A percentile compares a stretch with the other conserved stretches of the same genome.
Conservation (phyloP, 2,888 invertebrate genomes). For the Bhutanitis thaidina region DNA sequence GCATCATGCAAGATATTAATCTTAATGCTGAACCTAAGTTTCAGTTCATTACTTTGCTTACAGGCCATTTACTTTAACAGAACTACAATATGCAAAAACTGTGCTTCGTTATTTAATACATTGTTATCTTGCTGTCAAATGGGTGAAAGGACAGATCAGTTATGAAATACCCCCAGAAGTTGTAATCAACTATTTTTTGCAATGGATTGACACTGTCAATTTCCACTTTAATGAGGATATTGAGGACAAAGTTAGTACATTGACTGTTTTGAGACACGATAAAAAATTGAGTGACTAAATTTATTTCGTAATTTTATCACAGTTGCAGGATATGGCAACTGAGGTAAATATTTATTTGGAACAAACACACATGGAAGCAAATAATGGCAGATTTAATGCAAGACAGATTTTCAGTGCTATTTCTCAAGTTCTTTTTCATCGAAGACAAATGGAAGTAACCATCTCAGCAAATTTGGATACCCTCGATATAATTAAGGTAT, state of each 20-base stretch:
- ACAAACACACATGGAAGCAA: slow-evolving; percentile 2
- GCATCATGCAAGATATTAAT: too few relatives aligned
- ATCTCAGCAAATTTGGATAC: slow-evolving; percentile 39
- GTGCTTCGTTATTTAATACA: slow-evolving; percentile 48
- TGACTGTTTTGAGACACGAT: background rate
- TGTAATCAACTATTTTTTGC: slow-evolving; percentile 52
- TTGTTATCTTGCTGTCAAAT: slow-evolving; percentile 45
- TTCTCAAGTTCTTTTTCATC: slow-evolving; percentile 42
- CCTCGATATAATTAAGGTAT: slow-evolving; percentile 47
- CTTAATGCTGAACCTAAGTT: background rate
- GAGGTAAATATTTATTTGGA: slow-evolving; percentile 31
- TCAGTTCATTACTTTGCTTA: slow-evolving; percentile 32
- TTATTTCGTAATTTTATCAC: background rate
- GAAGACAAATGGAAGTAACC: slow-evolving; percentile 34
- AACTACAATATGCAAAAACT: slow-evolving; percentile 50
- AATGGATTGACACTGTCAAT: slow-evolving; percentile 51
- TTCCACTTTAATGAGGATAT: slow-evolving; percentile 43
- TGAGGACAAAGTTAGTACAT: slow-evolving; percentile 37
- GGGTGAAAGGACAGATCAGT: slow-evolving; percentile 37
- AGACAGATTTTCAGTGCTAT: slow-evolving; percentile 40
- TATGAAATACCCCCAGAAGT: slow-evolving; percentile 40
- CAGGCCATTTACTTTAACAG: slow-evolving; percentile 49
- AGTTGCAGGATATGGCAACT: slow-evolving; percentile 34
- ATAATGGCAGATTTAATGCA: slow-evolving; percentile 23
- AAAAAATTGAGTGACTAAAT: background rate